phyloP scores from a whole-genome alignment of 2,888 invertebrate genomes.

The Phasia obesa region DNA sequence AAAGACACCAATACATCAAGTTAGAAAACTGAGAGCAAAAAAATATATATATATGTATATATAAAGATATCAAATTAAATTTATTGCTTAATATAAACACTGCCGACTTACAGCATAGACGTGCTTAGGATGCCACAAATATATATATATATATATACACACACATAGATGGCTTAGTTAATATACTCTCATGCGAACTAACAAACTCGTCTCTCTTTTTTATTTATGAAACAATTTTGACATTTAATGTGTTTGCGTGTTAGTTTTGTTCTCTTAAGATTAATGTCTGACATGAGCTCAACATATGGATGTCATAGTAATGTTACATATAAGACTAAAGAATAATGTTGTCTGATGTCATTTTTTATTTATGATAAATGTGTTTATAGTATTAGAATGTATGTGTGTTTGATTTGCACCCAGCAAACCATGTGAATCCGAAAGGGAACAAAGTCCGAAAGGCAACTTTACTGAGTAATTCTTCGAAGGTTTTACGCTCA shows the following conservation, averaged over 20 bases:
- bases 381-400: slow-evolving; percentile 1
- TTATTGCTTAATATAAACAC: slow-evolving; percentile 73
- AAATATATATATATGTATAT: background rate
- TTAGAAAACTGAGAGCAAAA: background rate
- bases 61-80: slow-evolving; percentile 76
- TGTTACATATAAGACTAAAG: slow-evolving; percentile 47
- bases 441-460: too few species aligned
- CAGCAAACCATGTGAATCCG: too few species aligned
- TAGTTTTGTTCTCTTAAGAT: slow-evolving; percentile 37
- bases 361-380: background rate
- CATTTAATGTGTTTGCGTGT: background rate
- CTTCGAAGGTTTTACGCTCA: too few species aligned
- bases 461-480: too few species aligned
- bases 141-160: background rate
- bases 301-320: slow-evolving; percentile 68
- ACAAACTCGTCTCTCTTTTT: background rate
- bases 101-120: slow-evolving; percentile 52
- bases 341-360: slow-evolving; percentile 46
- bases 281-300: slow-evolving; percentile 56
- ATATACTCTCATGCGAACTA: background rate
- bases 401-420: slow-evolving; percentile 44
- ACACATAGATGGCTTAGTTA: background rate
- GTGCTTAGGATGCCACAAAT: background rate
- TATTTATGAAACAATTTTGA: slow-evolving; percentile 25
- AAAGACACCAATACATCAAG: slow-evolving; percentile 39